Base-by-base conservation (phyloP, 2,113 vertebrate genomes). In the Pholis gunnellus region DNA sequence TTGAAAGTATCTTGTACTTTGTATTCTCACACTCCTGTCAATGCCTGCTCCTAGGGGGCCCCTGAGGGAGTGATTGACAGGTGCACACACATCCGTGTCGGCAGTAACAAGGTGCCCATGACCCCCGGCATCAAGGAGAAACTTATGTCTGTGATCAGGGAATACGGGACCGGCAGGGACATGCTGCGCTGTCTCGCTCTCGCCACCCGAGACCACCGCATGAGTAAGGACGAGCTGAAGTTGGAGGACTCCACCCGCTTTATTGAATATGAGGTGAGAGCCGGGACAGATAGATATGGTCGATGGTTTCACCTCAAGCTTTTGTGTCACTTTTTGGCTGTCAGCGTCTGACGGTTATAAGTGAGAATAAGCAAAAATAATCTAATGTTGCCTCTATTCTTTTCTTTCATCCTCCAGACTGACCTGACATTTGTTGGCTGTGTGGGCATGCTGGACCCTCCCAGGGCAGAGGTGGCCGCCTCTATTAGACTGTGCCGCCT, bases 361-460 rank as follows among this genome's bases (percentile, higher is more conserved):
- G 3, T 44, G 17, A 11, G 4, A 14, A 25, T n/a, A 38, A 59
- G 31, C 25, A 18, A 61, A 31, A 68, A 36, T 40, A 31, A 63
- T 52, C 20, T 9, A 61, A 38, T 25, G 27, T 42, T 71, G 9
- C 20, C 9, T 34, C 7, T 72, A 0, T 73, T 59, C 71, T 59
- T 59, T 42, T 50, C 8, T 44, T 18, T 63, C 2, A 31, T 78
- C 36, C 11, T 59, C 60, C 90, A 99, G 98, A 98, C 96, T 79
- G 98, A 97, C 74, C 83, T 99, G 94, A 99, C 98, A 0, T 99
- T 99, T 0, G 97, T 99, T 0, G 98, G 98, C 85, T 99, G 97
- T 0, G 98, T 99, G 93, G 98, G 98, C 72, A 99, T 99, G 98
- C 91, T 99, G 93, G 98, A 99, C 84, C 98, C 98, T 9, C 98